These are phyloP conservation scores for Periophthalmodon schlosseri DNA, from an alignment of 2,113 vertebrate species.

Conservation along the genomic window DNA sequence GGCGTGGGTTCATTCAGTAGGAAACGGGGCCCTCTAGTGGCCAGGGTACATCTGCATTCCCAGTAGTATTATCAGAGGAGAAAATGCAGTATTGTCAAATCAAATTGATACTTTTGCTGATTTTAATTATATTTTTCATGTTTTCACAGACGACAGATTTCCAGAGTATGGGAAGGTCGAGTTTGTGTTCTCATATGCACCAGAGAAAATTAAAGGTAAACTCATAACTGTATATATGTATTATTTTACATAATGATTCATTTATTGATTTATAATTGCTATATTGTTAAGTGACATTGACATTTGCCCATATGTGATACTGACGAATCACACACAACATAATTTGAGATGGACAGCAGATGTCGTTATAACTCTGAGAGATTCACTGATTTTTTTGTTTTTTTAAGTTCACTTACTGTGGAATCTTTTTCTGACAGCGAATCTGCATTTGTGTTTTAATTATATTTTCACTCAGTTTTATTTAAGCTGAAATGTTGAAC, in stretches of 20 bases:
- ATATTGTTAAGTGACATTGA: too few species aligned
- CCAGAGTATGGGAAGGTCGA: slow-evolving; percentile 97
- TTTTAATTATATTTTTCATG: background rate
- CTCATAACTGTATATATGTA: background rate
- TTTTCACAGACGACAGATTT: slow-evolving; percentile 78
- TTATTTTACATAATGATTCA: background rate
- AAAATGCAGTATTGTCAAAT: background rate
- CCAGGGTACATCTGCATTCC: slow-evolving; percentile 7
- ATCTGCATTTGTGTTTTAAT: too few species aligned
- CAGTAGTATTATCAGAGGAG: background rate
- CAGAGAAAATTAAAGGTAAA: slow-evolving; percentile 95
- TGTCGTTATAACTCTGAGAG: too few species aligned
- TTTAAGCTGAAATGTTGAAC: too few species aligned
- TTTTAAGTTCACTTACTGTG: too few species aligned
- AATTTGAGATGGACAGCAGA: too few species aligned
- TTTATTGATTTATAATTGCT: too few species aligned
- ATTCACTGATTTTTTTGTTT: too few species aligned
- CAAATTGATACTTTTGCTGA: background rate
- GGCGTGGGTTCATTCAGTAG: slow-evolving; percentile 3
- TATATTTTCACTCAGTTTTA: too few species aligned
- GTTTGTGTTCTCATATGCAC: slow-evolving; percentile 94
- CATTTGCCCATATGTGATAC: too few species aligned
- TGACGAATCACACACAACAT: too few species aligned
- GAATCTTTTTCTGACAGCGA: too few species aligned
- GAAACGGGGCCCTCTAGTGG: slow-evolving; percentile 55